Evolutionary conservation across 2,888 invertebrate species (phyloP).

Genomic region (Lasioglossum villosulum): DNA sequence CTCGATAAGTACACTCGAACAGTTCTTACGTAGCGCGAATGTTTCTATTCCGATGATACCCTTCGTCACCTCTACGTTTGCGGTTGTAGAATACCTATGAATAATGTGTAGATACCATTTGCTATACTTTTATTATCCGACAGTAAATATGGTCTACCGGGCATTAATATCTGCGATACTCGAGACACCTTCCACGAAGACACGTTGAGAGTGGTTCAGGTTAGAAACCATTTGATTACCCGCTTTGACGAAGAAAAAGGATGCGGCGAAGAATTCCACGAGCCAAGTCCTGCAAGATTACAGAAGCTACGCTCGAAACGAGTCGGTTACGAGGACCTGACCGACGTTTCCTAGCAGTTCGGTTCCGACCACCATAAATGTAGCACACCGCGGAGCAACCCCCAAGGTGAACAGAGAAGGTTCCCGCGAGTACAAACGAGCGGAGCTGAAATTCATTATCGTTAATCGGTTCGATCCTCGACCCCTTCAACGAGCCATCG

Average conservation of each 20-base stretch:
- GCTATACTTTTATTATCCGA: too few species aligned
- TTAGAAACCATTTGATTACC: not conserved
- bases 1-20: too few species aligned
- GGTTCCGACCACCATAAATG: not conserved
- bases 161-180: not conserved
- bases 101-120: not conserved
- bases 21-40: not conserved
- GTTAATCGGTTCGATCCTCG: conserved; percentile 54
- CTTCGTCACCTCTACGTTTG: not conserved
- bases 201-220: not conserved
- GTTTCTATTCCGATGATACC: not conserved
- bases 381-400: conserved; percentile 7
- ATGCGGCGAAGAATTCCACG: not conserved
- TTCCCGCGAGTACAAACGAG: conserved; percentile 40
- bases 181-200: not conserved
- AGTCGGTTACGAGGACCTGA: not conserved
- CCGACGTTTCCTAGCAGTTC: not conserved
- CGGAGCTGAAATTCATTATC: conserved; percentile 54
- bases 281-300: not conserved
- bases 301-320: not conserved
- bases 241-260: not conserved
- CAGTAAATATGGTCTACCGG: not conserved
- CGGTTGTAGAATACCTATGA: not conserved
- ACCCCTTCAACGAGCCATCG: conserved; percentile 55
- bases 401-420: conserved; percentile 8